Base-by-base conservation (phyloP, 2,888 invertebrate species). In the Deilephila elpenor region DNA sequence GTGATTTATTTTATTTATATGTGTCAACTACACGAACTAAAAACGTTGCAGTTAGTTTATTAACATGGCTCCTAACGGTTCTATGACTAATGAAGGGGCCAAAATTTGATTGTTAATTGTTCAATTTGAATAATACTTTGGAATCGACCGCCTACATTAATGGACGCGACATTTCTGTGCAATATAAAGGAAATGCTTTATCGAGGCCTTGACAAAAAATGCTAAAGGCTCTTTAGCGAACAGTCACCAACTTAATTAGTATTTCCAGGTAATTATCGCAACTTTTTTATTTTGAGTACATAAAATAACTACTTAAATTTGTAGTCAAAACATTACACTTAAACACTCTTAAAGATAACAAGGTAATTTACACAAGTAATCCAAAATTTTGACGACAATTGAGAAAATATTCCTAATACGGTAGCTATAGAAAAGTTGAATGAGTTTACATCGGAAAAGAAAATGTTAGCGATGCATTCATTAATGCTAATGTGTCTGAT, bases 391-490 rank as follows among this genome's bases (percentile, higher is more conserved):
- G 44, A 44, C 11, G 44, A 14, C 14, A 44, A 44, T 3, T 44
- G 44, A 44, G 11, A 14, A 44, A 44, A 44, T 44, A 56, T n/a
- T 56, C 32, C 1, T 32, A 29, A 32, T 11, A 17, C 37, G 44
- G 14, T 14, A 25, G 25, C 25, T 17, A n/a, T 67, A 51, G 44
- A 64, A 44, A 67, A 67, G 5, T 44, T 64, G 67, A 51, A 67
- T 25, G 44, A 29, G 60, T 60, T 60, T 60, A 60, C 37, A 64
- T 44, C 7, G 56, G 34, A 59, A 71, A 71, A 56, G 72, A 73
- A 78, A 80, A 77, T 73, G 74, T 73, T 20, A 29, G 73, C 8
- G 76, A 70, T 76, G 29, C 71, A 75, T 80, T 74, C 73, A 79
- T 82, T 75, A 67, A 72, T 75, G 75, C 72, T 73, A 72, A 59